Evolutionary conservation across 2,888 invertebrate genomes (phyloP).

Genomic region (Nezara viridula): DNA sequence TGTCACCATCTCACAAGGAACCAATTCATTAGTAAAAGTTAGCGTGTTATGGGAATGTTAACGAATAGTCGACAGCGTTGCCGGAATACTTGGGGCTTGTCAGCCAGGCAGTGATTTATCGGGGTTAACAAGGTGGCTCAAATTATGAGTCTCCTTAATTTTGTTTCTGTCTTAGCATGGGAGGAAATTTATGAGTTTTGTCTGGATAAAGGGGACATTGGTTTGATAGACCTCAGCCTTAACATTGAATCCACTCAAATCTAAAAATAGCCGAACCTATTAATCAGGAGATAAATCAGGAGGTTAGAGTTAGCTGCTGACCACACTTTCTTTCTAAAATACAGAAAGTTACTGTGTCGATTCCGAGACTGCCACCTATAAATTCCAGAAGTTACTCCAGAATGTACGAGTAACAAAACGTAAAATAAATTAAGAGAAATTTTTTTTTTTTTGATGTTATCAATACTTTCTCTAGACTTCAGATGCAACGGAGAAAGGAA

Average conservation of each 20-base stretch:
- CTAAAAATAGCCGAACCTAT: too few relatives aligned
- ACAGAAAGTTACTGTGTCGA: too few relatives aligned
- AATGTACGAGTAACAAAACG: too few relatives aligned
- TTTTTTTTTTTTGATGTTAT: too few relatives aligned
- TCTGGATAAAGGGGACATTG: neutral
- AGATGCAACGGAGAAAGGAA: too few relatives aligned
- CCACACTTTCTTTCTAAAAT: neutral
- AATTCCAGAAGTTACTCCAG: too few relatives aligned
- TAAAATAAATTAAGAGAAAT: too few relatives aligned
- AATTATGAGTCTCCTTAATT: neutral
- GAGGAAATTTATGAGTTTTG: neutral
- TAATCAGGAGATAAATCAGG: too few relatives aligned
- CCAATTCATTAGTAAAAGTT: conserved; percentile 26
- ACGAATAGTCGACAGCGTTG: neutral
- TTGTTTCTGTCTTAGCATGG: neutral
- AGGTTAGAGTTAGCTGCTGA: too few relatives aligned
- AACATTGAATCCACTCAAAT: too few relatives aligned
- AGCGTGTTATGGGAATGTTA: neutral
- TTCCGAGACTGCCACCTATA: too few relatives aligned
- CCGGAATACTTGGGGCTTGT: neutral
- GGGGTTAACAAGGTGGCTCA: neutral
- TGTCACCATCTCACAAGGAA: neutral
- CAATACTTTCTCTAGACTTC: too few relatives aligned
- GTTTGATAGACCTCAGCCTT: neutral
- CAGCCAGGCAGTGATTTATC: neutral